Percentiles rank a stretch among this genome's conserved stretches.
Evolutionary conservation across 2,888 invertebrate species (phyloP).

Genomic region (Hemithea aestivaria): DNA sequence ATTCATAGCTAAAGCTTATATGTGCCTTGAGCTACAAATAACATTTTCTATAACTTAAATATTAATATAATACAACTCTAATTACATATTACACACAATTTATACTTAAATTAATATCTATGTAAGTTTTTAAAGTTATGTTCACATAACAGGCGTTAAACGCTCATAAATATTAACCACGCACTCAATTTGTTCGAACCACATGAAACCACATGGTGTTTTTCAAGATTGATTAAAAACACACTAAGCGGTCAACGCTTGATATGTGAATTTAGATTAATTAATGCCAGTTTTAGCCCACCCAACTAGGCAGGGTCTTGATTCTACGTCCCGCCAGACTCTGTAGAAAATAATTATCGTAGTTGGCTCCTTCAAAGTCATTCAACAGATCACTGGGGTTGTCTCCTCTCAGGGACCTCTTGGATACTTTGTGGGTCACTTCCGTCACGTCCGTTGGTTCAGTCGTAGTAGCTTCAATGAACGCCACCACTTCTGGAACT

Average conservation of each 20-base stretch:
- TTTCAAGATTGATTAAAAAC: too few species aligned
- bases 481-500: slow-evolving; percentile 46
- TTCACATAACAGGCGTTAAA: too few species aligned
- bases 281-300: too few species aligned
- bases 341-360: slow-evolving; percentile 35
- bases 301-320: slow-evolving; percentile 66
- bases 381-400: slow-evolving; percentile 58
- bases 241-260: too few species aligned
- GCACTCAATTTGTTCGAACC: too few species aligned
- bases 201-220: too few species aligned
- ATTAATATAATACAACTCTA: too few species aligned
- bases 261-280: too few species aligned
- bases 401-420: slow-evolving; percentile 58
- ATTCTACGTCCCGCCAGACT: slow-evolving; percentile 62
- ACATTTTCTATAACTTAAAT: neutral
- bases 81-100: too few species aligned
- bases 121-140: too few species aligned
- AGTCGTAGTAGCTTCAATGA: slow-evolving; percentile 36
- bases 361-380: slow-evolving; percentile 51
- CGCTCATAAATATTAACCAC: too few species aligned
- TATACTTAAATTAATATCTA: too few species aligned
- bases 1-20: neutral
- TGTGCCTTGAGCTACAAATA: slow-evolving; percentile 2
- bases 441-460: slow-evolving; percentile 35
- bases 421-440: slow-evolving; percentile 49